A percentile compares a stretch with the other conserved stretches of the same genome.
phyloP scores from a whole-genome alignment of 1,140 invertebrate species.

The Plutomurus gul region DNA sequence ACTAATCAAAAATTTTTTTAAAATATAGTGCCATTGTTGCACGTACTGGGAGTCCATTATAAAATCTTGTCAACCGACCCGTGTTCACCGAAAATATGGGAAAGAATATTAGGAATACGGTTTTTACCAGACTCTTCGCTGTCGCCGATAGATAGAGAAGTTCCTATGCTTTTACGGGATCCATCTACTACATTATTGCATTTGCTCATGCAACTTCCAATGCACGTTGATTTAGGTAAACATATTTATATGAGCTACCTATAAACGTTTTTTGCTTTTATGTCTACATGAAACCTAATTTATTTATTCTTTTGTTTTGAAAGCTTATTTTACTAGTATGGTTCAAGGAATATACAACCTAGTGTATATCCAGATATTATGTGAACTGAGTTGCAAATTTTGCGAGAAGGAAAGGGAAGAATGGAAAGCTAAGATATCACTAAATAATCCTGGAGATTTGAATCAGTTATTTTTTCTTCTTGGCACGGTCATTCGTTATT shows the following conservation, averaged over 20 bases:
- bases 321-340: slow-evolving; percentile 85
- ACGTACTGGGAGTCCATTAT: slow-evolving; percentile 83
- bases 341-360: slow-evolving; percentile 86
- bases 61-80: slow-evolving; percentile 63
- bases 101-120: slow-evolving; percentile 49
- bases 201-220: slow-evolving; percentile 80
- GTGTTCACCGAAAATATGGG: slow-evolving; percentile 52
- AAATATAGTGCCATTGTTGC: slow-evolving; percentile 76
- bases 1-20: background rate
- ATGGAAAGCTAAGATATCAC: slow-evolving; percentile 55
- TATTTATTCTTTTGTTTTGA: slow-evolving; percentile 56
- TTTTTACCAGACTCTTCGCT: slow-evolving; percentile 56
- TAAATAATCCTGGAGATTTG: slow-evolving; percentile 9
- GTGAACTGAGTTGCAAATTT: slow-evolving; percentile 71
- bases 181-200: slow-evolving; percentile 81
- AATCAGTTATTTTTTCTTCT: slow-evolving; percentile 55
- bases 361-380: slow-evolving; percentile 82
- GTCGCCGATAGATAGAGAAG: slow-evolving; percentile 65
- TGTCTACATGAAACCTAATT: background rate
- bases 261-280: no score
- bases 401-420: slow-evolving; percentile 60
- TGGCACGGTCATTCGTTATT: slow-evolving; percentile 58
- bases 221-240: slow-evolving; percentile 83
- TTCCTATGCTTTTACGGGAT: slow-evolving; percentile 83
- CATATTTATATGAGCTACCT: slow-evolving; percentile 40